Base-by-base conservation (phyloP, 2,113 vertebrate genomes). In the Falcunculus frontatus region DNA sequence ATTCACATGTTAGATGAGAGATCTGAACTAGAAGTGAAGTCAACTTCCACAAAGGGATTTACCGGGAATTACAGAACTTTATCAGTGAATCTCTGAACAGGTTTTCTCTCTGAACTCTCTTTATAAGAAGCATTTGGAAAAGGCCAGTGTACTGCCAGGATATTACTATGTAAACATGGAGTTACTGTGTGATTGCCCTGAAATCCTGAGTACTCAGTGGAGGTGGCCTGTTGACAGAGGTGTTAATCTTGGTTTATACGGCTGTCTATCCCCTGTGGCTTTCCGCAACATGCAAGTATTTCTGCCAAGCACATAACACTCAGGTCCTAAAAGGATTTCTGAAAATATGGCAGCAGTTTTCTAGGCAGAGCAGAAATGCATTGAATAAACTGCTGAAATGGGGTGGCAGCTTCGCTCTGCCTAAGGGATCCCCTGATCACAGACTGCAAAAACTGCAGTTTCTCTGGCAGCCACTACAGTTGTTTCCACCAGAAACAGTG, bases 261-360 rank as follows among this genome's bases (percentile, higher is more conserved):
- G 9, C 11, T 80, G 17, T 18, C 55, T 69, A 1, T 63, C 13
- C 26, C 8, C 39, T 49, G 15, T 13, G 55, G 41, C 13, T 85
- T 90, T 90, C 14, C 0, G 0, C 32, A 55, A 8, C 16, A 25
- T 17, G 16, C 7, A 76, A 74, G 15, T 29, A 46, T 1, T 0
- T 33, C 35, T 81, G 59, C 67, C 56, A 77, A 73, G 23, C 16
- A 55, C 35, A 3, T 35, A 65, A 42, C 21, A 30, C 17, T 25
- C 13, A 44, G 0, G 0, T 59, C 22, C 29, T 27, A 67, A 44
- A 8, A 4, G 62, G 14, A 27, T 37, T 86, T 91, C 63, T 78
- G 32, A 46, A 57, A 86, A 85, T 56, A 35, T 0, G 1, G 13
- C 16, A 68, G 25, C 33, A 77, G 5, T 62, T 85, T 88, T 74